These are phyloP conservation scores for Campylomormyrus numenius DNA, from an alignment of 2,113 vertebrate genomes.

Conservation along the genomic window DNA sequence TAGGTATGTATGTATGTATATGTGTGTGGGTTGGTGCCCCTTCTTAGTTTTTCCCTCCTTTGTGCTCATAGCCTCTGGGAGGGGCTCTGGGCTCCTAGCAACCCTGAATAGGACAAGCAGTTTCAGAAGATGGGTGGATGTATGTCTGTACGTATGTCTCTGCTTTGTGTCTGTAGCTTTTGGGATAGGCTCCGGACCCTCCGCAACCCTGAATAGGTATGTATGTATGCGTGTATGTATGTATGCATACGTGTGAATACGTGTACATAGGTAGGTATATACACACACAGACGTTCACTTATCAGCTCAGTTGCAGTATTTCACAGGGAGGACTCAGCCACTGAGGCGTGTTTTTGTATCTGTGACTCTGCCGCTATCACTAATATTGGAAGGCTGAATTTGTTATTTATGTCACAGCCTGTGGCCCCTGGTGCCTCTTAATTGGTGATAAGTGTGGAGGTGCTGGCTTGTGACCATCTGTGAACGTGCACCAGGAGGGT, in stretches of 20 bases:
- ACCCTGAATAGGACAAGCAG: too few relatives aligned
- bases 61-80: background rate
- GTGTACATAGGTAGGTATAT: background rate
- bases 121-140: background rate
- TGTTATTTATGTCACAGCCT: background rate
- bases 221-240: background rate
- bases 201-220: background rate
- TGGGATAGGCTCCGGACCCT: background rate
- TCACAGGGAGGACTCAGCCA: background rate
- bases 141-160: background rate
- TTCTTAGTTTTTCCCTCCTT: background rate
- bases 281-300: background rate
- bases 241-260: background rate
- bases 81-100: background rate
- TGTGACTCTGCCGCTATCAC: background rate
- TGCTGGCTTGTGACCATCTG: slow-evolving; percentile 17
- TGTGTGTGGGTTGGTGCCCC: background rate
- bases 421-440: background rate
- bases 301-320: background rate
- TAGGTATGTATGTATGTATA: background rate
- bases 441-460: slow-evolving; percentile 7
- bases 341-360: background rate
- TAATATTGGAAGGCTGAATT: background rate
- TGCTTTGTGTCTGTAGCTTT: background rate
- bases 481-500: slow-evolving; percentile 8